phyloP scores from a whole-genome alignment of 1,140 invertebrate species.

The Plectrocnemia conspersa region DNA sequence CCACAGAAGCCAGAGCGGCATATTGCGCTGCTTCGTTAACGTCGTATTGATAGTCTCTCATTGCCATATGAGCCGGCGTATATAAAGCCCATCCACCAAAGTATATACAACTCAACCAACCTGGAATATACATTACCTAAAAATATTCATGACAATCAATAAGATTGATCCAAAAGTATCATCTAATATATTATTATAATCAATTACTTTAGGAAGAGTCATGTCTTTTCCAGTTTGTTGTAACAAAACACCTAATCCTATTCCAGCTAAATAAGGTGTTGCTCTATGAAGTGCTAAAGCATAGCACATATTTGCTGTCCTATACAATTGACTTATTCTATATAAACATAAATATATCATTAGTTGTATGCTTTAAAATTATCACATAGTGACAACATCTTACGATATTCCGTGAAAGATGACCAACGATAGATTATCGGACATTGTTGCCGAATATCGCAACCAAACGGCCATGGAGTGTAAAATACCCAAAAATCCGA shows the following conservation, averaged over 20 bases:
- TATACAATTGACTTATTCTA: slow-evolving; percentile 62
- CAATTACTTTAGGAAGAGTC: slow-evolving; percentile 41
- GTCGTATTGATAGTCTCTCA: slow-evolving; percentile 57
- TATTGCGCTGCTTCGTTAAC: slow-evolving; percentile 59
- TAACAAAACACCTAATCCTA: slow-evolving; percentile 57
- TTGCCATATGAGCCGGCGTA: slow-evolving; percentile 55
- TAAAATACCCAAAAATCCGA: slow-evolving; percentile 52
- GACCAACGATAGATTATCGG: slow-evolving; percentile 58
- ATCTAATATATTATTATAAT: background rate
- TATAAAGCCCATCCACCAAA: slow-evolving; percentile 56
- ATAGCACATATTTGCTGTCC: slow-evolving; percentile 61
- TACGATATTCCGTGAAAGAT: slow-evolving; percentile 66
- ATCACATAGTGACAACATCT: slow-evolving; percentile 32
- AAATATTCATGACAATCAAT: slow-evolving; percentile 1
- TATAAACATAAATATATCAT: slow-evolving; percentile 34
- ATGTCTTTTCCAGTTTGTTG: slow-evolving; percentile 48
- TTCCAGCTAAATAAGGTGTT: slow-evolving; percentile 61
- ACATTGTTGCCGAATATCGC: slow-evolving; percentile 54
- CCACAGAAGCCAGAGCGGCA: slow-evolving; percentile 59
- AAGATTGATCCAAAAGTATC: background rate
- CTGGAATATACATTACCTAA: slow-evolving; percentile 51
- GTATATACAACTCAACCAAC: slow-evolving; percentile 51
- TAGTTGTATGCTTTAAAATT: slow-evolving; percentile 8
- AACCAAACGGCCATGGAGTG: slow-evolving; percentile 56
- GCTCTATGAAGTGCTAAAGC: slow-evolving; percentile 57